These are phyloP conservation scores for Serrognathus titanus DNA, from an alignment of 2,888 invertebrate genomes.

Conservation along the genomic window DNA sequence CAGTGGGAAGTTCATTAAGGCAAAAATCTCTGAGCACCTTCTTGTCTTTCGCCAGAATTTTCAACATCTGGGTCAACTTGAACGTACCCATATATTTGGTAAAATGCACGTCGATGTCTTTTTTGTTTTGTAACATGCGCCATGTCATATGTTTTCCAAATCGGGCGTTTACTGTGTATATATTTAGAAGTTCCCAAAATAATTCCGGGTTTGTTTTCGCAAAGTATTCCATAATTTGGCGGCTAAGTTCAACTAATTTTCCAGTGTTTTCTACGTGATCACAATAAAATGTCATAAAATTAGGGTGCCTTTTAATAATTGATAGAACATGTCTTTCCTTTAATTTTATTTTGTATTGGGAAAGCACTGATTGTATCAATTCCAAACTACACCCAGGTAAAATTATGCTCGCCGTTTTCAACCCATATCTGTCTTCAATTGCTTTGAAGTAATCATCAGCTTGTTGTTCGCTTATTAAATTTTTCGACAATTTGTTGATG, in stretches of 20 bases:
- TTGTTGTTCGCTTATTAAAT: slow-evolving; percentile 9
- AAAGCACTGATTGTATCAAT: slow-evolving; percentile 10
- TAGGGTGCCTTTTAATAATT: slow-evolving; percentile 14
- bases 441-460: slow-evolving; percentile 17
- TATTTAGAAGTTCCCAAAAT: slow-evolving; percentile 6
- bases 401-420: slow-evolving; percentile 13
- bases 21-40: slow-evolving; percentile 1
- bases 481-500: slow-evolving; percentile 13
- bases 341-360: slow-evolving; percentile 12
- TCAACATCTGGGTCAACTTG: slow-evolving; percentile 2
- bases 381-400: slow-evolving; percentile 16
- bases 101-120: not conserved
- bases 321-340: slow-evolving; percentile 11
- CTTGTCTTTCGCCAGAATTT: slow-evolving; percentile 2
- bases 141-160: slow-evolving; percentile 10
- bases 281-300: slow-evolving; percentile 18
- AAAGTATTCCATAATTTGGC: slow-evolving; percentile 5
- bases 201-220: slow-evolving; percentile 3
- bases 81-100: not conserved
- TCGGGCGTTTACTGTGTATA: slow-evolving; percentile 1
- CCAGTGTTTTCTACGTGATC: not conserved
- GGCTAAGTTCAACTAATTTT: not conserved
- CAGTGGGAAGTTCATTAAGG: slow-evolving; percentile 3
- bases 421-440: slow-evolving; percentile 18
- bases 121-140: slow-evolving; percentile 3